Base-by-base conservation (phyloP, 1,140 invertebrate species). In the Macrosteles quadrilineatus region DNA sequence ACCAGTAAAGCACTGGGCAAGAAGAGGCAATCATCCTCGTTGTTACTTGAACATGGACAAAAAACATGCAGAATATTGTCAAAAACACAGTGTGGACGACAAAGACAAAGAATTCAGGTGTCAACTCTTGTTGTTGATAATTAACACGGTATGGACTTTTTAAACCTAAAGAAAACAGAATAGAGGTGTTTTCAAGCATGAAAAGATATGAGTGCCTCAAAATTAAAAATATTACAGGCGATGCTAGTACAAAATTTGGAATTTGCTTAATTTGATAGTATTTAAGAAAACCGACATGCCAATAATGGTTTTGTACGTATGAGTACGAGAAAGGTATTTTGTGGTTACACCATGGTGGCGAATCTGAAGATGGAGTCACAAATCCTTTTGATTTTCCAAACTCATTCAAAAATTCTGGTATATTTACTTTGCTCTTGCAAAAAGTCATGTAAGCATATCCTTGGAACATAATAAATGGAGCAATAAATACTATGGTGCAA, bases 251-350 rank as follows among this genome's bases (percentile, higher is more conserved):
- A 80, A 99, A 98, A 81, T 98, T 98, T 14, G 96, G 96, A 71
- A 97, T 85, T 83, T 99, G 95, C 79, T 95, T 96, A 27, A 91
- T 79, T 78, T 91, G 80, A 77, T 94, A 98, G 81, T 98, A 98
- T 43, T 85, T 87, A 2, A 98, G 78, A 74, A 98, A 92, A 9
- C 96, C 96, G 29, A 98, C 93, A 81, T 96, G 88, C 96, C 96
- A 98, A 80, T 98, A 96, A 74, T 91, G 87, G 17, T 83, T 85
- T 79, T 96, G 96, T 59, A 98, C 85, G 76, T 95, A 93, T 0
- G 89, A 87, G 81, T 98, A 98, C 1, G 95, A 89, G 23, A 95
- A 74, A 29, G 94, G 92, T 31, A 96, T 71, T 23, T 80, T 82
- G 43, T 82, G 79, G 69, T 86, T 84, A 79, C 96, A 98, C 95